Evolutionary conservation across 2,888 invertebrate species (phyloP), one percentile per base, ranked within the genome.

Genomic region (Pseudococcus viburni): DNA sequence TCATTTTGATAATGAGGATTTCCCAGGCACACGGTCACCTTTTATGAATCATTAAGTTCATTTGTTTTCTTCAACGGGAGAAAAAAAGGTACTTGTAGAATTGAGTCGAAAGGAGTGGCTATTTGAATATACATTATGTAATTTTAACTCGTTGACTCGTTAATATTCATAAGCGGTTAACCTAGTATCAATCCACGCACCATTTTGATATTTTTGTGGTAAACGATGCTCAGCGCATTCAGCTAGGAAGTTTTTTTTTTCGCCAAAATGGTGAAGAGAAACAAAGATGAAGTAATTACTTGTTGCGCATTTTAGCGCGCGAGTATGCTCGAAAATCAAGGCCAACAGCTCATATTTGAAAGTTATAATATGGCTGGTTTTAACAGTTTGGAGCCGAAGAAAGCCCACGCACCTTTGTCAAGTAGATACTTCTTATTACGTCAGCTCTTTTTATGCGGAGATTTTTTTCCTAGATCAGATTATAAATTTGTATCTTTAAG

Each of bases 341-440:
- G 80, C 46, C 80, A 83, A 19, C 80, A 42, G 80, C 80, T 42
- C 39, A 83, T 83, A 83, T 83, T 83, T 83, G 80, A 83, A 83
- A 83, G 80, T 83, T 83, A 83, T 46, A 85, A 85, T 59, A 85
- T 85, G 64, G 85, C 64, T 39, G 59, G 17, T 59, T 64, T 17
- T 17, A 51, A 51, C 55, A 39, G 59, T 64, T 39, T 42, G 33
- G 51, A 59, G 85, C 26, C 85, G 85, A 85, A 48, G 51, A 85
- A 85, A 85, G 85, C 85, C 85, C 85, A 85, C 85, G 85, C 85
- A 85, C 85, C 64, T 64, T 55, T 83, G 80, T 83, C 80, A 46
- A 83, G 80, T 83, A 83, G 80, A 46, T 59, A 83, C 83, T 48
- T 84, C 39, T 85, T 85, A 85, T 85, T 85, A 59, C 85, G 85